These are phyloP conservation scores for Bombyx mandarina DNA, from an alignment of 1,140 invertebrate species.

Conservation along the genomic window DNA sequence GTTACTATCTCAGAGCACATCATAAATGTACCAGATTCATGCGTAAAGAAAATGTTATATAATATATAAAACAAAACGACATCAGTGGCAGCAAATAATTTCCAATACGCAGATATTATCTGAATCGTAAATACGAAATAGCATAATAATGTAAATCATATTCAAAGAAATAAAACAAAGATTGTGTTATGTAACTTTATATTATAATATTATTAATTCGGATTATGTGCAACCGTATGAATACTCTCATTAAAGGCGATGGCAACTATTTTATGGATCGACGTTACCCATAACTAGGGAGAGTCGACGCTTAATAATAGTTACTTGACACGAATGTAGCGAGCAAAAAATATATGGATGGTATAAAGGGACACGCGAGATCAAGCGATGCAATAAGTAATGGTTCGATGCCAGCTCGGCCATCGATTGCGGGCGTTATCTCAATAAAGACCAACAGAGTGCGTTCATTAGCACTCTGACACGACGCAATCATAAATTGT, in stretches of 20 bases:
- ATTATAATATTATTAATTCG: slow-evolving; percentile 15
- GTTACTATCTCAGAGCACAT: slow-evolving; percentile 4
- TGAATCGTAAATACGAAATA: neutral
- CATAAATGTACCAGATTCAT: neutral
- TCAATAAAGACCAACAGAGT: slow-evolving; percentile 68
- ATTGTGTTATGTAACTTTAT: slow-evolving; percentile 6
- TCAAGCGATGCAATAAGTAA: slow-evolving; percentile 57
- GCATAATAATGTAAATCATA: no score
- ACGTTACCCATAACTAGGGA: slow-evolving; percentile 23
- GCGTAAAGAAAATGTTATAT: neutral
- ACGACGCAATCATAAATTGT: slow-evolving; percentile 67
- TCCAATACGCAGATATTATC: neutral
- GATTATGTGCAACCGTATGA: slow-evolving; percentile 18
- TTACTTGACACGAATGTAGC: slow-evolving; percentile 42
- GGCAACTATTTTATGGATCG: slow-evolving; percentile 43
- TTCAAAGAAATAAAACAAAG: neutral
- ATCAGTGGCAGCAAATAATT: neutral
- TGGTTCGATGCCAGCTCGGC: slow-evolving; percentile 36
- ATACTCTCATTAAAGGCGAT: slow-evolving; percentile 25
- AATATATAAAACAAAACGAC: neutral
- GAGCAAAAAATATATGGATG: slow-evolving; percentile 39
- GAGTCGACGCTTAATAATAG: slow-evolving; percentile 49
- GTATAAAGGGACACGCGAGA: slow-evolving; percentile 58
- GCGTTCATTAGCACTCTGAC: slow-evolving; percentile 68
- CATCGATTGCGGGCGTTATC: slow-evolving; percentile 65